These are phyloP conservation scores for Drosophila triauraria DNA, from an alignment of 1,140 invertebrate species.

Conservation along the genomic window DNA sequence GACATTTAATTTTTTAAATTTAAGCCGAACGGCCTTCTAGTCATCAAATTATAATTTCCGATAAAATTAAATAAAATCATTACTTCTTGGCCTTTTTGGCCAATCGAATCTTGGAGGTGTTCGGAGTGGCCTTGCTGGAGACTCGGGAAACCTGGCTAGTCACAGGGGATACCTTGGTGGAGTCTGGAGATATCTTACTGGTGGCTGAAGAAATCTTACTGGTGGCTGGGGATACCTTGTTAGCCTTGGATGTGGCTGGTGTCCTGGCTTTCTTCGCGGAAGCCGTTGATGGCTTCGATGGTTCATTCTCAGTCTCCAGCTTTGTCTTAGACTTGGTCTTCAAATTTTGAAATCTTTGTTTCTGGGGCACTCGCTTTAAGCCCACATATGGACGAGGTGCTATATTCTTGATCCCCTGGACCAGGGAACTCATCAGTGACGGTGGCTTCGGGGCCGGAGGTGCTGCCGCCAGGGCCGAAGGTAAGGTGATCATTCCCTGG, in stretches of 20 bases:
- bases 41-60: not conserved
- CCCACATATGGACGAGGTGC: not conserved
- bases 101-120: conserved; percentile 35
- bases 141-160: conserved; percentile 9
- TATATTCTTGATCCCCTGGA: not conserved
- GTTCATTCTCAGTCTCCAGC: not conserved
- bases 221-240: conserved; percentile 5
- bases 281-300: not conserved
- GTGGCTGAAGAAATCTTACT: not conserved
- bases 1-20: not conserved
- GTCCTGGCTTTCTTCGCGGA: not conserved
- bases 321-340: conserved; percentile 1
- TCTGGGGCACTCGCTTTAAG: not conserved
- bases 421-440: not conserved
- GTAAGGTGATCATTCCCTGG: conserved; percentile 48
- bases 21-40: too few species aligned
- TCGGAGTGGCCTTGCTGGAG: not conserved
- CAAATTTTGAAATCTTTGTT: not conserved
- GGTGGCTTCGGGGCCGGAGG: not conserved
- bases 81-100: conserved; percentile 37
- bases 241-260: conserved; percentile 33
- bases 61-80: not conserved
- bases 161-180: conserved; percentile 6
- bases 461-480: not conserved
- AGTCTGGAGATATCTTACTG: conserved; percentile 2